A percentile compares a stretch with the other conserved stretches of the same genome.
phyloP scores from a whole-genome alignment of 2,113 vertebrate species.

The Barnardius zonarius region DNA sequence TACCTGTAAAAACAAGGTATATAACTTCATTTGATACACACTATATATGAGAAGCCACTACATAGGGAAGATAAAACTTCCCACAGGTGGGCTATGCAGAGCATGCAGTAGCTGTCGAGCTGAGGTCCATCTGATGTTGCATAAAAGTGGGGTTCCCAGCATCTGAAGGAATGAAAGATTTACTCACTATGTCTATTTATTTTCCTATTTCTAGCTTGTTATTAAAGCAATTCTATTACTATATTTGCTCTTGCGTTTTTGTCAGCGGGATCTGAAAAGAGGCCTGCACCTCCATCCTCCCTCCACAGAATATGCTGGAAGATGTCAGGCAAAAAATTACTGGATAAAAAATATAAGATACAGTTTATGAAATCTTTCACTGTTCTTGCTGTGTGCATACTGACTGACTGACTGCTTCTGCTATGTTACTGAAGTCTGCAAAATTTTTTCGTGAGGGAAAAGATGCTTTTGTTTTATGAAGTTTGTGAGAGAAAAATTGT shows the following conservation, averaged over 20 bases:
- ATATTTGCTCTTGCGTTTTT: neutral
- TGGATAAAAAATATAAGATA: neutral
- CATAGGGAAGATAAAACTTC: neutral
- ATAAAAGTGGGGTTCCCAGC: neutral
- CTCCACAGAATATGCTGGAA: neutral
- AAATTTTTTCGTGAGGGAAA: neutral
- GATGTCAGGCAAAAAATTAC: neutral
- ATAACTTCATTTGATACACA: neutral
- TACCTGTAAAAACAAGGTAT: neutral
- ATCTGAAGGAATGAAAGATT: neutral
- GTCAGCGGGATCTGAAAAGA: neutral
- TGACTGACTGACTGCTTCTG: neutral
- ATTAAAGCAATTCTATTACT: neutral
- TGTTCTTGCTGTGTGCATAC: neutral
- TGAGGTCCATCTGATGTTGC: neutral
- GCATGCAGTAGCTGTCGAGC: rapidly evolving
- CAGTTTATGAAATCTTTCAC: neutral
- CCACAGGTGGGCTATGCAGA: neutral
- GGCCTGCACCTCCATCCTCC: neutral
- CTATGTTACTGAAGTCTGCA: neutral
- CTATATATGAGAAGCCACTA: neutral
- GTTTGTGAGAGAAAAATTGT: neutral
- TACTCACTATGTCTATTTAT: neutral
- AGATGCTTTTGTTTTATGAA: neutral
- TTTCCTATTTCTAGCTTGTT: neutral